Conservation (phyloP, 2,113 vertebrate species). For the Octodon degus region DNA sequence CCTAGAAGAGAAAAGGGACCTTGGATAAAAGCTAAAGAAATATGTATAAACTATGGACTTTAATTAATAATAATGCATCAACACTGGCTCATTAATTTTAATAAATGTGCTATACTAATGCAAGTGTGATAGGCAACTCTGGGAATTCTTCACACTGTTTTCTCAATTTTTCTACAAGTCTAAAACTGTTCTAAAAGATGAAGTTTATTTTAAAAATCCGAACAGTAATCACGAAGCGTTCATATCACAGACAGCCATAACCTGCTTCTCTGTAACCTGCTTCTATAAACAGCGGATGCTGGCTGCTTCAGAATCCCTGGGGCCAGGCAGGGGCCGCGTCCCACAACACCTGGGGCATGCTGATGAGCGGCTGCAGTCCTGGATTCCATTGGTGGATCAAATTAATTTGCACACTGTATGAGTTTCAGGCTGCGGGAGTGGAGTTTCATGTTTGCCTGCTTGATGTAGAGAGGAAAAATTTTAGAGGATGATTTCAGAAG, state of each 20-base stretch:
- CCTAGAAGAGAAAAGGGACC: background rate
- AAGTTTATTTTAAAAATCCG: conserved; percentile 28
- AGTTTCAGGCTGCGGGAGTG: background rate
- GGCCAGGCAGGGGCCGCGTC: background rate
- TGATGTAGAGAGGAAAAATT: background rate
- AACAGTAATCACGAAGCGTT: background rate
- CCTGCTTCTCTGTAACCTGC: background rate
- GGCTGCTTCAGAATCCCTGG: background rate
- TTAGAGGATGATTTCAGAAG: background rate
- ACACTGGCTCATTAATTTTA: background rate
- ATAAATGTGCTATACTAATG: background rate
- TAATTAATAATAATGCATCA: background rate
- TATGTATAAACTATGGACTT: background rate
- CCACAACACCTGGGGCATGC: background rate
- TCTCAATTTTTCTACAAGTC: background rate
- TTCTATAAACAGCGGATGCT: background rate
- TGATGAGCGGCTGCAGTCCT: background rate
- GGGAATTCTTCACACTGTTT: background rate
- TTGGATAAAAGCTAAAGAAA: background rate
- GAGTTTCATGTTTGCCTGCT: background rate
- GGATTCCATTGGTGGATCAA: background rate
- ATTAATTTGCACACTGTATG: background rate
- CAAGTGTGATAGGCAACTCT: background rate
- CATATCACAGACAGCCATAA: background rate
- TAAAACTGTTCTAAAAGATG: conserved; percentile 16